Percentiles rank a stretch among this genome's conserved stretches.
These are phyloP conservation scores for Gadopsis bispinosus DNA, from an alignment of 2,797 vertebrate genomes.

Conservation along the genomic window DNA sequence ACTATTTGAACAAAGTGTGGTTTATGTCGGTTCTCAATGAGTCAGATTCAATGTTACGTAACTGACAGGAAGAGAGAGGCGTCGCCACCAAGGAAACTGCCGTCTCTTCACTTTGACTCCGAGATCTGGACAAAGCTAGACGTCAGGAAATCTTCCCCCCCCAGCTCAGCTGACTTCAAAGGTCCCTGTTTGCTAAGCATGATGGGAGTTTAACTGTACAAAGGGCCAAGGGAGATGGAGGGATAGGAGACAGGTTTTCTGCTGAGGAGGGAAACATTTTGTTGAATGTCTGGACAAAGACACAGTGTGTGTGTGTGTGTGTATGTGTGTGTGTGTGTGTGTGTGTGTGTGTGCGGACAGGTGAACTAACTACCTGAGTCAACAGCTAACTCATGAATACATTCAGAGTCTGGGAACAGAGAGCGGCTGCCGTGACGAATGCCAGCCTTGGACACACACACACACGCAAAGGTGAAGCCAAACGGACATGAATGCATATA, in stretches of 20 bases:
- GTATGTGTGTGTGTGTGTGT: conserved; percentile 37
- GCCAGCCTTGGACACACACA: conserved; percentile 61
- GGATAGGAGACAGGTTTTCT: conserved; percentile 42
- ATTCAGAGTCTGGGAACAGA: conserved; percentile 72
- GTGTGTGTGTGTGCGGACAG: conserved; percentile 50
- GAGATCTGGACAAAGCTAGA: conserved; percentile 39
- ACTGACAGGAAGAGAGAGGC: conserved; percentile 40
- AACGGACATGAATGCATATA: conserved; percentile 41
- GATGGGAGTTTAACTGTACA: conserved; percentile 73
- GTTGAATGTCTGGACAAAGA: conserved; percentile 59
- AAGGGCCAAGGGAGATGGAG: conserved; percentile 44
- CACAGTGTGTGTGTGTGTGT: conserved; percentile 42
- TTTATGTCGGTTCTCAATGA: conserved; percentile 35
- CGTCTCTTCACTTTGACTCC: conserved; percentile 61
- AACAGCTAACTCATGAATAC: conserved; percentile 77
- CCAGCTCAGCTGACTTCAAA: conserved; percentile 56
- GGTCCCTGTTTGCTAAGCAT: conserved; percentile 65
- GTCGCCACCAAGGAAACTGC: conserved; percentile 37
- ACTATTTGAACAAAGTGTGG: background rate
- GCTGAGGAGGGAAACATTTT: conserved; percentile 47
- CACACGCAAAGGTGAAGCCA: conserved; percentile 44
- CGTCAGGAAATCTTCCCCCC: conserved; percentile 45
- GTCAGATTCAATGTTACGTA: conserved; percentile 50
- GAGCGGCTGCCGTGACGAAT: conserved; percentile 58
- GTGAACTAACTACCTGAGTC: conserved; percentile 75